Evolutionary conservation across 2,888 invertebrate genomes (phyloP).

Genomic region (Pogonocherus hispidulus): DNA sequence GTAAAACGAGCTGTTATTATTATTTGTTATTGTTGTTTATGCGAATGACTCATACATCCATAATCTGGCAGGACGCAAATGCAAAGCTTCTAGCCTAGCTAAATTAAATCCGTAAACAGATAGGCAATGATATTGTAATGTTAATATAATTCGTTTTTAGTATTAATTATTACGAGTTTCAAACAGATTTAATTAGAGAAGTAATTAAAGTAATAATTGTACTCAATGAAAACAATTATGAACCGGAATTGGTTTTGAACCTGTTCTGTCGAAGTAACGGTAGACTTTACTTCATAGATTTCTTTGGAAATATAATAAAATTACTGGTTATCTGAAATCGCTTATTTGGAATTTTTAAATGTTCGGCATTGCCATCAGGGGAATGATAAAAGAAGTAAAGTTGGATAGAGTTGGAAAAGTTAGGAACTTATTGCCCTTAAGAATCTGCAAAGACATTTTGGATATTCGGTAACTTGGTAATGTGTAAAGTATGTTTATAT

Average conservation of each 20-base stretch:
- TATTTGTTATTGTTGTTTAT: background rate
- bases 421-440: background rate
- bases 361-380: background rate
- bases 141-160: conserved; percentile 8
- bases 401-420: background rate
- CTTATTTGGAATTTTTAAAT: background rate
- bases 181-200: conserved; percentile 2
- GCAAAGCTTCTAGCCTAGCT: background rate
- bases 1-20: background rate
- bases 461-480: no score
- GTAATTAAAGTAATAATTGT: background rate
- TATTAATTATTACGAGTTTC: background rate
- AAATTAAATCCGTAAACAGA: conserved; percentile 4
- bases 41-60: background rate
- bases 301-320: background rate
- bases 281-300: background rate
- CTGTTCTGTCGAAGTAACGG: background rate
- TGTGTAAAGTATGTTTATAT: no score
- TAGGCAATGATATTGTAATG: background rate
- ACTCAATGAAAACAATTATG: background rate
- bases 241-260: background rate
- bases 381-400: background rate
- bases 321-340: background rate
- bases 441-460: background rate
- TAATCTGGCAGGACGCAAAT: background rate